Evolutionary conservation across 2,888 invertebrate genomes (phyloP), one percentile per base, ranked within the genome.

Genomic region (Drosophila buzzatii): DNA sequence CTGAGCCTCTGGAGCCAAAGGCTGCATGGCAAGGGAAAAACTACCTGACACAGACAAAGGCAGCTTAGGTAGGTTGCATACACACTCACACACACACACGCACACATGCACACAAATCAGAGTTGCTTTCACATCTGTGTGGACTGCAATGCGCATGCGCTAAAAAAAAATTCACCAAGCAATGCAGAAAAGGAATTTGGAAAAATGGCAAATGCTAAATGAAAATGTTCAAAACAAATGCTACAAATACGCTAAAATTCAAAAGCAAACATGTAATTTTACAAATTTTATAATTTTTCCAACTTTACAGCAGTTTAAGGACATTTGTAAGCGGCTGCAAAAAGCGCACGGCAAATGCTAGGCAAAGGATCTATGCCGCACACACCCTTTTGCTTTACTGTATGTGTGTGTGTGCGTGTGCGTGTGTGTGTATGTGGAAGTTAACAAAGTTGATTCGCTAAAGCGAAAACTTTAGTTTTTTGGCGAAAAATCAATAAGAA

Each of bases 21-120:
- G 23, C 55, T 47, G 71, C 70, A 68, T 80, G 62, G 57, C 52
- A 35, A 55, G 66, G 69, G 86, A 75, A 89, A 82, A 89, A 84
- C 87, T 85, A 85, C 85, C 87, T 89, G 85, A 67, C 70, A 75
- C 59, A 66, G 61, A 85, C 83, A 85, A 87, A 81, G 57, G 64
- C 61, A 23, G 49, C 59, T 31, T 63, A 60, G 68, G 72, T 81
- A 87, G 82, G 80, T 85, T 87, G 69, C 75, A 60, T 41, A 63
- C 80, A 79, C 70, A 78, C 53, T 27, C 27, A 27, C 27, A 58
- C 51, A 51, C 45, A 42, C 18, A 35, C 42, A 62, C 47, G 44
- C 56, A 59, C 57, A 55, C 37, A 59, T 49, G 45, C 41, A 58
- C 16, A 57, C 59, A 70, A 58, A 70, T 64, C 86, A 86, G 86